phyloP scores from a whole-genome alignment of 2,797 vertebrate species.

The Gymnodraco acuticeps region DNA sequence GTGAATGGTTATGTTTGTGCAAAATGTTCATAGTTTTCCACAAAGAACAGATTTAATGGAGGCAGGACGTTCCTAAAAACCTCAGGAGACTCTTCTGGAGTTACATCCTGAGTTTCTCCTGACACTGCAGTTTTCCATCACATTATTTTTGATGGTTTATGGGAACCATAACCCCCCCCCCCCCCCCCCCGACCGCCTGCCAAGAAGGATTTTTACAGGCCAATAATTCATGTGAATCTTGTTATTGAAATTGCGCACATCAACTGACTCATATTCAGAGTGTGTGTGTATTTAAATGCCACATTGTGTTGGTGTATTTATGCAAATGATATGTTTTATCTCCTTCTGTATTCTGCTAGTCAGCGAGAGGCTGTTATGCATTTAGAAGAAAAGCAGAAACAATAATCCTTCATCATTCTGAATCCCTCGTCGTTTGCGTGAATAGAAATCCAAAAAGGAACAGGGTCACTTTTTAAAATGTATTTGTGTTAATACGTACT shows the following conservation, averaged over 20 bases:
- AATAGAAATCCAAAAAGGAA: not conserved
- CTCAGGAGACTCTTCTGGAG: slow-evolving; percentile 6
- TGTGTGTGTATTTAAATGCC: slow-evolving; percentile 1
- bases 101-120: slow-evolving; percentile 12
- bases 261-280: slow-evolving; percentile 23
- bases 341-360: not conserved
- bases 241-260: slow-evolving; percentile 21
- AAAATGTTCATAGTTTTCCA: slow-evolving; percentile 7
- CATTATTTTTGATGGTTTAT: not conserved
- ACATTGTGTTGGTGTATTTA: slow-evolving; percentile 1
- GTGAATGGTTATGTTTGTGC: not conserved
- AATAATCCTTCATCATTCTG: not conserved
- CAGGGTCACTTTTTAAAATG: too few relatives aligned
- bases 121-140: slow-evolving; percentile 9
- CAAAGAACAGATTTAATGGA: slow-evolving; percentile 14
- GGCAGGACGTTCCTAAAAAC: not conserved
- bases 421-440: not conserved
- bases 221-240: slow-evolving; percentile 25
- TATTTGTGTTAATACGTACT: too few relatives aligned
- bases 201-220: slow-evolving; percentile 36
- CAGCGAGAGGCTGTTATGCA: not conserved
- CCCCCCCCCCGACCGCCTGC: slow-evolving; percentile 2
- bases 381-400: not conserved
- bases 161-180: slow-evolving; percentile 4
- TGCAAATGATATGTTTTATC: not conserved